Percentiles rank a stretch among this genome's conserved stretches.
Evolutionary conservation across 2,888 invertebrate species (phyloP).

Genomic region (Imbricaverruca yamaguchii): DNA sequence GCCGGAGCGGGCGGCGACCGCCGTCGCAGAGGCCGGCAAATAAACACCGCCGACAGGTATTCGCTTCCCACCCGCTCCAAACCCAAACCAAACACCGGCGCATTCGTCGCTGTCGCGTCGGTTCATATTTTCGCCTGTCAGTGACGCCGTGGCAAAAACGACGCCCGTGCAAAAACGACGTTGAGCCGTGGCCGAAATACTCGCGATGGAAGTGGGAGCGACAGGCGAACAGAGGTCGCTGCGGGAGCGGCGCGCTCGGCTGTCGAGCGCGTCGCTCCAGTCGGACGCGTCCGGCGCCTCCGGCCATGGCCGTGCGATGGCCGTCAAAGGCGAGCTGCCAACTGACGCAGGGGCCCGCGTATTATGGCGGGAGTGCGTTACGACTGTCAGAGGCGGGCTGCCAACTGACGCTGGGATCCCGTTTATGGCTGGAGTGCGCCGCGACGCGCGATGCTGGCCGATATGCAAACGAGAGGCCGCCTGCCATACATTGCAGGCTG

Average conservation of each 20-base stretch:
- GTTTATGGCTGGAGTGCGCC: no score
- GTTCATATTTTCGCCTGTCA: conserved; percentile 18
- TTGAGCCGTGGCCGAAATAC: neutral
- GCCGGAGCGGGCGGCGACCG: neutral
- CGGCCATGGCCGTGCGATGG: neutral
- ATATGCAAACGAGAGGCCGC: conserved; percentile 12
- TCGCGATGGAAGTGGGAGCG: neutral
- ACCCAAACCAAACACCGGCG: neutral
- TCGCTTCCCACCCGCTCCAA: neutral
- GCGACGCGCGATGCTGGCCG: neutral
- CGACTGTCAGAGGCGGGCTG: no score
- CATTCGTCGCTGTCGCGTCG: conserved; percentile 9
- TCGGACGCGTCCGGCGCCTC: neutral
- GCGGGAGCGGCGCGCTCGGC: neutral
- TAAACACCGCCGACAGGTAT: conserved; percentile 18
- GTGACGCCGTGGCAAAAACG: neutral
- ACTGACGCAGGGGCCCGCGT: no score
- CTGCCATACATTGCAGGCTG: neutral
- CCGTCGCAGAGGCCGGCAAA: neutral
- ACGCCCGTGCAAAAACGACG: neutral
- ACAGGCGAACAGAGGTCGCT: neutral
- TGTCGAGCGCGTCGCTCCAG: neutral
- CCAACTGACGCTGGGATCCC: no score
- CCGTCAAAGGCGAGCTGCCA: neutral
- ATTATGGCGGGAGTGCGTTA: no score